Percentiles rank a stretch among this genome's conserved stretches.
phyloP scores from a whole-genome alignment of 2,797 vertebrate genomes.

The Xenentodon cancila region DNA sequence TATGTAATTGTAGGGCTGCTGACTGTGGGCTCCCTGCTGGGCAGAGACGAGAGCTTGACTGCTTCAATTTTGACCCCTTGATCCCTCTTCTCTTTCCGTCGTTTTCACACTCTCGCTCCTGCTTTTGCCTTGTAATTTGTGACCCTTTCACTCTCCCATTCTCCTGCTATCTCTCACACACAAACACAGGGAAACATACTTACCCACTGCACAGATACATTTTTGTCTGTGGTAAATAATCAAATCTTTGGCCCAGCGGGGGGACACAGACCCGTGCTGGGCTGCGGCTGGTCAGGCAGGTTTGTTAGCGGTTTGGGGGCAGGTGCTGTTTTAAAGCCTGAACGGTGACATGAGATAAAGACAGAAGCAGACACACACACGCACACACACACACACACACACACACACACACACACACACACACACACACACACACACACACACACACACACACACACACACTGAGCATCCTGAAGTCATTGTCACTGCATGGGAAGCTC shows the following conservation, averaged over 20 bases:
- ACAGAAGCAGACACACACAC: conserved; percentile 35
- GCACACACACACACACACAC: conserved; percentile 27
- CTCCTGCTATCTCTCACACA: conserved; percentile 6
- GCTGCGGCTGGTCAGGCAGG: conserved; percentile 43
- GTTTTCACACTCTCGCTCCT: conserved; percentile 25
- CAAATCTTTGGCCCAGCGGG: conserved; percentile 61
- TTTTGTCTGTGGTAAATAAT: conserved; percentile 58
- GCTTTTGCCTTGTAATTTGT: conserved; percentile 20
- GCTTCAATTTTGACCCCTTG: conserved; percentile 66
- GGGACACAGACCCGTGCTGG: conserved; percentile 48
- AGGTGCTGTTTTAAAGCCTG: conserved; percentile 74
- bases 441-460: conserved; percentile 27
- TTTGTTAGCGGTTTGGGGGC: conserved; percentile 66
- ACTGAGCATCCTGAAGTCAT: conserved; percentile 27
- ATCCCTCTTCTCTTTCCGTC: conserved; percentile 54
- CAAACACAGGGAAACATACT: conserved; percentile 29
- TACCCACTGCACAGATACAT: conserved; percentile 24
- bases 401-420: conserved; percentile 26
- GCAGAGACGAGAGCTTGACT: conserved; percentile 67
- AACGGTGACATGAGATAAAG: conserved; percentile 76
- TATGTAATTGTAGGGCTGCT: conserved; percentile 74
- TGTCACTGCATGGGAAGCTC: conserved; percentile 25
- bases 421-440: conserved; percentile 27
- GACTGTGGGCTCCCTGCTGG: conserved; percentile 60
- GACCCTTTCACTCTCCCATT: conserved; percentile 11